phyloP scores from a whole-genome alignment of 2,888 invertebrate genomes.

The Pomacea canaliculata region DNA sequence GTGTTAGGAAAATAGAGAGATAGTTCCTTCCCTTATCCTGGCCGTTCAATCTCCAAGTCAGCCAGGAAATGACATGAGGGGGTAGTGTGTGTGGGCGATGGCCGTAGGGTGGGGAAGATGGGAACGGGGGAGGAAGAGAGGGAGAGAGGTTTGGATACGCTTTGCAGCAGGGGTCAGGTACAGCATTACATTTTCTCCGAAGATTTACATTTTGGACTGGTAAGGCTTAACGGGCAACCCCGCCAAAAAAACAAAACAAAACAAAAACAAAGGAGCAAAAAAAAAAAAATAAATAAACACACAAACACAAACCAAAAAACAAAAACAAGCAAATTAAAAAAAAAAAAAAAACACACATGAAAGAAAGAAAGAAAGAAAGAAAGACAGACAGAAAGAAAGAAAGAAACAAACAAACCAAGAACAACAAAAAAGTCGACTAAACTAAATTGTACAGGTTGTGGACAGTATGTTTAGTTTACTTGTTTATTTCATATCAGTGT shows the following conservation, averaged over 20 bases:
- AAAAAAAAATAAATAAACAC: neutral
- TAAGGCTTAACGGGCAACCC: no score
- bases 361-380: neutral
- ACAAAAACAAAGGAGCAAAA: no score
- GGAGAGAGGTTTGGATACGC: no score
- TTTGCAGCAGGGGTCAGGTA: no score
- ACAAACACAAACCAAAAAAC: no score
- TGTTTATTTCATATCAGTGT: neutral
- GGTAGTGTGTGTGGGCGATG: no score
- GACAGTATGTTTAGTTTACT: neutral
- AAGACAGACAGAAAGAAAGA: neutral
- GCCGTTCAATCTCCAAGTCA: neutral
- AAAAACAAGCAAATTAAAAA: neutral
- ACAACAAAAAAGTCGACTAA: neutral
- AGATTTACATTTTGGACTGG: no score
- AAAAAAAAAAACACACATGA: neutral
- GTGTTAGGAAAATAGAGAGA: neutral
- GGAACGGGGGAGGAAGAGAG: no score
- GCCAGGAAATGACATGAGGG: no score
- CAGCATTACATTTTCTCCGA: no score
- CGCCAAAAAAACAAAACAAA: neutral
- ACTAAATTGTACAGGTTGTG: neutral
- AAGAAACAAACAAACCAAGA: neutral
- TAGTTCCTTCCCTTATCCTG: constrained; percentile 1
- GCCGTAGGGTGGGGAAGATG: no score